phyloP scores from a whole-genome alignment of 2,113 vertebrate genomes.

The Phylloscopus trochiloides region DNA sequence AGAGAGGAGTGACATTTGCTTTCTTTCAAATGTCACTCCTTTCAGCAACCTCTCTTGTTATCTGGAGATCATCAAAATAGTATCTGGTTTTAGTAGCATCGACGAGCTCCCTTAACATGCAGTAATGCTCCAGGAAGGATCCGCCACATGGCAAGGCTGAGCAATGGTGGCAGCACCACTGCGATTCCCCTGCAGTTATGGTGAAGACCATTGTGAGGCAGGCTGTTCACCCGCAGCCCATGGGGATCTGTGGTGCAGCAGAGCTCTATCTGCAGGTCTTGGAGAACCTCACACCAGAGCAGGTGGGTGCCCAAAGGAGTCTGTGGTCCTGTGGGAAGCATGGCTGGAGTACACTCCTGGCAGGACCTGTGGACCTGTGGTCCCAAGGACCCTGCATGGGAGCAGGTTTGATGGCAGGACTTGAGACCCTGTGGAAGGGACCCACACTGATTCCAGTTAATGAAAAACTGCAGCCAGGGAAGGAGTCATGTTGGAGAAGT shows the following conservation, averaged over 20 bases:
- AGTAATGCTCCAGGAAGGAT: not conserved
- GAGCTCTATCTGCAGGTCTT: not conserved
- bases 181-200: not conserved
- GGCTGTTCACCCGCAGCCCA: not conserved
- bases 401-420: not conserved
- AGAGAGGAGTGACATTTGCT: not conserved
- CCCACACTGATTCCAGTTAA: not conserved
- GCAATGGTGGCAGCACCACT: accelerated
- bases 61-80: not conserved
- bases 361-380: not conserved
- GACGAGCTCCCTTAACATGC: not conserved
- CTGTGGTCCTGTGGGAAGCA: not conserved
- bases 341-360: not conserved
- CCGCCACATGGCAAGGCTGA: accelerated
- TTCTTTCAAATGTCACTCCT: not conserved
- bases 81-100: not conserved
- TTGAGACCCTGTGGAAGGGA: not conserved
- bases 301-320: not conserved
- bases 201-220: not conserved
- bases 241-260: not conserved
- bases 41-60: not conserved
- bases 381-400: not conserved
- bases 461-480: not conserved
- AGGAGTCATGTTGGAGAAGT: not conserved
- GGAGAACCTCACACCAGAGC: not conserved